These are phyloP conservation scores for Andrena trimmerana DNA, from an alignment of 2,888 invertebrate species.

Conservation along the genomic window DNA sequence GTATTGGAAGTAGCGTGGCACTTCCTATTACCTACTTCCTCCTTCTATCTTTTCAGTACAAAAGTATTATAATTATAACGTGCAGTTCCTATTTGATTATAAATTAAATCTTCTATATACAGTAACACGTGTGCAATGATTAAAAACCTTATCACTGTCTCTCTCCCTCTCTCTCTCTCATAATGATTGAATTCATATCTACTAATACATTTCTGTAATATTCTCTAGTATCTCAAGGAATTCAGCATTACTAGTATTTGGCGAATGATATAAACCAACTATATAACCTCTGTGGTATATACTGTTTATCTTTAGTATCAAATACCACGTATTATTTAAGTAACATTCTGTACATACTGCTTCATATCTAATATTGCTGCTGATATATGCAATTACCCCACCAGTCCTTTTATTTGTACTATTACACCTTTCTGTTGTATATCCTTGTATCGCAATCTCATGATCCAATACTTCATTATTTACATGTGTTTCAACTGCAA, in stretches of 20 bases:
- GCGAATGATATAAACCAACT: neutral
- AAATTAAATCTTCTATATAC: no score
- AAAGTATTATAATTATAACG: no score
- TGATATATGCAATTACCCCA: neutral
- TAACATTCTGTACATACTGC: neutral
- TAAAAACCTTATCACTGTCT: no score
- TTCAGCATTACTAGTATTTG: neutral
- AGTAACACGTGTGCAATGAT: no score
- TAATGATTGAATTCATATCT: neutral
- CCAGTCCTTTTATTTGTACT: conserved; percentile 8
- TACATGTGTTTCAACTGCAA: conserved; percentile 8
- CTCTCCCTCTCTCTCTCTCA: no score
- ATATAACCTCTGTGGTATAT: neutral
- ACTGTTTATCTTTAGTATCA: neutral
- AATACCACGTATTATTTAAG: conserved; percentile 1
- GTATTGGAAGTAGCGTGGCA: no score
- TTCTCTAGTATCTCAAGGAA: neutral
- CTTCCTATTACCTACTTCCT: no score
- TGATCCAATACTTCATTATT: neutral
- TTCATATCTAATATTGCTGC: neutral
- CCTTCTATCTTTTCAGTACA: no score
- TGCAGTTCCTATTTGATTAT: no score
- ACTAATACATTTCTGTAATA: neutral
- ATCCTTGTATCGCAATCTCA: neutral
- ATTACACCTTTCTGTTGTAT: neutral